Percentiles rank a stretch among this genome's conserved stretches.
These are phyloP conservation scores for Anhinga rufa DNA, from an alignment of 2,113 vertebrate genomes.

Conservation along the genomic window DNA sequence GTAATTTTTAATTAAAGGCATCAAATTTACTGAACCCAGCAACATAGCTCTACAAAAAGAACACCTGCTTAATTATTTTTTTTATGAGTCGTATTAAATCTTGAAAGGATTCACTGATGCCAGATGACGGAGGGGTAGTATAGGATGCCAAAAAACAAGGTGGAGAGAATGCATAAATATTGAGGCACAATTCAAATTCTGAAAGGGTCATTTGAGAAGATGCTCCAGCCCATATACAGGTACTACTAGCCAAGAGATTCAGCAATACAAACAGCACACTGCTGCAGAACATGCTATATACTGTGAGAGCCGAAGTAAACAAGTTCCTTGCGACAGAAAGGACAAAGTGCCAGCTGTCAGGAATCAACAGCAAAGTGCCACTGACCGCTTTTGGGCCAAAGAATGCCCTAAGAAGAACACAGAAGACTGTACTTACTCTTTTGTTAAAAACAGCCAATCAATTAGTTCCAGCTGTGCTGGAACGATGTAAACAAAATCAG, in stretches of 20 bases:
- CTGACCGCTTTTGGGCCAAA: neutral
- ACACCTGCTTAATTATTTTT: neutral
- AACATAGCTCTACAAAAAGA: neutral
- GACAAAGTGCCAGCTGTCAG: neutral
- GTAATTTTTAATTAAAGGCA: neutral
- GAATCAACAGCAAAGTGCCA: neutral
- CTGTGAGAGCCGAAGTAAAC: accelerated
- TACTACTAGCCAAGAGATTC: neutral
- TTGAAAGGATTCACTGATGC: neutral
- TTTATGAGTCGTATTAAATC: neutral
- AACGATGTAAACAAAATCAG: neutral
- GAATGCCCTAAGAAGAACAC: neutral
- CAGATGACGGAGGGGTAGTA: neutral
- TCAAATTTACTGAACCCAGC: neutral
- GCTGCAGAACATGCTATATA: neutral
- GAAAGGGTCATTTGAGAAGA: neutral
- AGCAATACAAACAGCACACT: neutral
- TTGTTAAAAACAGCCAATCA: neutral
- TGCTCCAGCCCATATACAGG: neutral
- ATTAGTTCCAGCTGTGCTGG: neutral
- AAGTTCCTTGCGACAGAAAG: neutral
- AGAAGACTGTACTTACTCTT: neutral
- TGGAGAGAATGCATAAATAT: neutral
- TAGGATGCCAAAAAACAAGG: neutral
- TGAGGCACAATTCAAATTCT: neutral